phyloP scores from a whole-genome alignment of 2,888 invertebrate species.

The Dione vanillae region DNA sequence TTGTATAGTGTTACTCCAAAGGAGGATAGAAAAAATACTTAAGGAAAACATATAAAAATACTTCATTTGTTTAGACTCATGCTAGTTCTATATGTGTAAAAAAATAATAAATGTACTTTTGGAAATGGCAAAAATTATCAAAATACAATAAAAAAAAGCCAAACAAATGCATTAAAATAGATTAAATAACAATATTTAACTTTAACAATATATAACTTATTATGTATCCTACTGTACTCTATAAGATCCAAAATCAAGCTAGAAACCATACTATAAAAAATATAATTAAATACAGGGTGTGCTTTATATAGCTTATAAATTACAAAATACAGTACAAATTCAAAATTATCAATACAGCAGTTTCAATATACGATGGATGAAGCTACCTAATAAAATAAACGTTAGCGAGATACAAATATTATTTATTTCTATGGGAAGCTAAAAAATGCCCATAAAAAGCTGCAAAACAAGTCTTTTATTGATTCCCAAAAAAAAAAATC shows the following conservation, averaged over 20 bases:
- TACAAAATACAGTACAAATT: not conserved
- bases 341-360: slow-evolving; percentile 8
- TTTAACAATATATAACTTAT: too few relatives aligned
- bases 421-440: slow-evolving; percentile 14
- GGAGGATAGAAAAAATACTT: too few relatives aligned
- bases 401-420: not conserved
- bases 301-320: not conserved
- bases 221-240: slow-evolving; percentile 6
- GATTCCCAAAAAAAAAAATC: slow-evolving; percentile 1
- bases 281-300: not conserved
- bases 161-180: too few relatives aligned
- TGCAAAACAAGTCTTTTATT: slow-evolving; percentile 20
- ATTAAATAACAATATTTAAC: too few relatives aligned
- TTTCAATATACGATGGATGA: not conserved
- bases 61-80: not conserved
- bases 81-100: too few relatives aligned
- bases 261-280: not conserved
- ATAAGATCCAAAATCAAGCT: not conserved
- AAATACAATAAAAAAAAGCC: too few relatives aligned
- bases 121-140: not conserved
- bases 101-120: too few relatives aligned
- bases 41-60: too few relatives aligned
- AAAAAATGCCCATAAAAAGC: slow-evolving; percentile 20
- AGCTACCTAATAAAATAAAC: not conserved
- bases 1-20: too few relatives aligned